These are phyloP conservation scores for Xylophagus ater DNA, from an alignment of 2,888 invertebrate species.

Conservation along the genomic window DNA sequence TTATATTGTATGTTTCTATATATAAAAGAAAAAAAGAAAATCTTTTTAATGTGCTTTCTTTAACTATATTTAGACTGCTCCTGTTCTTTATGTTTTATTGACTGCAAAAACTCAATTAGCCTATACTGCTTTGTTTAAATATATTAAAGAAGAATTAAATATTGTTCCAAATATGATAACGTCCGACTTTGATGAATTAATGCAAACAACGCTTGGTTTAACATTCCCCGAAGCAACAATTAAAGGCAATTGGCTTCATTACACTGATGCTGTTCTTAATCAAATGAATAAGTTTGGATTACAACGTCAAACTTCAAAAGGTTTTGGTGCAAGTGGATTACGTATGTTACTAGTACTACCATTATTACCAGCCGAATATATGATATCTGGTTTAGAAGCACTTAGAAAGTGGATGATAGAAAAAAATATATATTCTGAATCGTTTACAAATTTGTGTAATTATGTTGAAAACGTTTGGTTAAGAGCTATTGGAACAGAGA, in stretches of 20 bases:
- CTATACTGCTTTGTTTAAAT: constrained; percentile 21
- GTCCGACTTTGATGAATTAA: constrained; percentile 21
- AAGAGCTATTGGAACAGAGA: constrained; percentile 23
- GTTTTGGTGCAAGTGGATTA: constrained; percentile 22
- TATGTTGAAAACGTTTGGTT: constrained; percentile 24
- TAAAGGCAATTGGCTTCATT: constrained; percentile 25
- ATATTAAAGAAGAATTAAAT: constrained; percentile 22
- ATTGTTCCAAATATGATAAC: constrained; percentile 22
- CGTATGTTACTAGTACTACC: constrained; percentile 25
- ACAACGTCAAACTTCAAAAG: constrained; percentile 22
- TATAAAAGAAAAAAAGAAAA: neutral
- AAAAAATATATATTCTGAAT: constrained; percentile 20
- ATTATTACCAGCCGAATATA: constrained; percentile 25
- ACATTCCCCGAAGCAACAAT: constrained; percentile 23
- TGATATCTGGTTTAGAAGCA: constrained; percentile 23
- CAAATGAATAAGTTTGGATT: constrained; percentile 21
- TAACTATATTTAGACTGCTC: constrained; percentile 18
- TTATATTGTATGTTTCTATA: constrained; percentile 16
- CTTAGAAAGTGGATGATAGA: constrained; percentile 26
- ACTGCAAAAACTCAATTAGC: constrained; percentile 21
- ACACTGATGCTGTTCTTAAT: constrained; percentile 21
- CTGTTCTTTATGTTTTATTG: constrained; percentile 21
- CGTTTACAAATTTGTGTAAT: constrained; percentile 19
- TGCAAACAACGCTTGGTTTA: constrained; percentile 20
- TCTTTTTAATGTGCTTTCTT: neutral